Evolutionary conservation across 2,113 vertebrate genomes (phyloP).

Genomic region (Euleptes europaea): DNA sequence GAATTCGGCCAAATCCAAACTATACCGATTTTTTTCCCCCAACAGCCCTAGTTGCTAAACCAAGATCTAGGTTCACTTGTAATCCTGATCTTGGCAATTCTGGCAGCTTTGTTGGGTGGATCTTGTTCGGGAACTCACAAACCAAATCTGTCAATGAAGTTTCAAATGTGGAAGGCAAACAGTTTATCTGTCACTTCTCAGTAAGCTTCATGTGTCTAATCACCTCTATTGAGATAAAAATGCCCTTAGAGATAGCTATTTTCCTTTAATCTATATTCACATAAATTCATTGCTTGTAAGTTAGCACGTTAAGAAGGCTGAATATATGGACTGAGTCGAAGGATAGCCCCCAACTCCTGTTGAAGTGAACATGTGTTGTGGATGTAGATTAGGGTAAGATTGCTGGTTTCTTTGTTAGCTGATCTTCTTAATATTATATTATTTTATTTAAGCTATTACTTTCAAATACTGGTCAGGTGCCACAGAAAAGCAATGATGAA

Average conservation of each 20-base stretch:
- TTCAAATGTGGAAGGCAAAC: neutral
- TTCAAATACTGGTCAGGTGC: neutral
- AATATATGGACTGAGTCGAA: neutral
- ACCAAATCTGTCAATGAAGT: neutral
- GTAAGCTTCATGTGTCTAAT: slow-evolving; percentile 9
- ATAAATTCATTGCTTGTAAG: fast-evolving
- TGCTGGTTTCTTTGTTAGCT: neutral
- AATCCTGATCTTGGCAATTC: neutral
- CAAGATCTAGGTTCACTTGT: neutral
- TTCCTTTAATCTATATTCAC: neutral
- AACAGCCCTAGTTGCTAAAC: too few species aligned
- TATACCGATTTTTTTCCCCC: too few species aligned
- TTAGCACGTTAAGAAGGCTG: neutral
- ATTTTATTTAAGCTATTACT: neutral
- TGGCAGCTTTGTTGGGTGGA: neutral
- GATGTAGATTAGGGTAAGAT: too few species aligned
- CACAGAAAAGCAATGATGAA: neutral
- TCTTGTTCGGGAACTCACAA: neutral
- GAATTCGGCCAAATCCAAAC: too few species aligned
- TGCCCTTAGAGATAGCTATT: neutral
- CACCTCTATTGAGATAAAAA: slow-evolving; percentile 15
- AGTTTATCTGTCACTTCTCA: neutral
- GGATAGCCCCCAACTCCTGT: neutral
- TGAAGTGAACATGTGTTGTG: neutral
- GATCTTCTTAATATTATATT: neutral